Conservation (phyloP, 2,113 vertebrate genomes). For the Eclectus roratus region DNA sequence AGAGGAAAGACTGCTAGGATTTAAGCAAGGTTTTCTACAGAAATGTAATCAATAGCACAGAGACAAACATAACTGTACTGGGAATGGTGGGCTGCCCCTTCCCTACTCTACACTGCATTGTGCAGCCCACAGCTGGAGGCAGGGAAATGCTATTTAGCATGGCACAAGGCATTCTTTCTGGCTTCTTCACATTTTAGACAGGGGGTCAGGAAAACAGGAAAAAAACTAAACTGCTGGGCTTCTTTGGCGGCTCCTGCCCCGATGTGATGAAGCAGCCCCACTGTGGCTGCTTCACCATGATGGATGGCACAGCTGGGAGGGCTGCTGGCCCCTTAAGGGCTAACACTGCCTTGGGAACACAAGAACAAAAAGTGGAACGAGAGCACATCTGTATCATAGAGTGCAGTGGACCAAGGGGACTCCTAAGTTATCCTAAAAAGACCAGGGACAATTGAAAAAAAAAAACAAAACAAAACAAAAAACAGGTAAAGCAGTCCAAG, state of each 20-base stretch:
- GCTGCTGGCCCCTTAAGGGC: not conserved
- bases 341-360: not conserved
- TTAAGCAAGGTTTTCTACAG: not conserved
- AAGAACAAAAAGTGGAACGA: not conserved
- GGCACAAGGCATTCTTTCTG: not conserved
- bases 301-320: not conserved
- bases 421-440: not conserved
- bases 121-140: not conserved
- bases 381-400: accelerated
- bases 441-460: not conserved
- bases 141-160: not conserved
- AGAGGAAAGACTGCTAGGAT: not conserved
- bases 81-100: not conserved
- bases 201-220: not conserved
- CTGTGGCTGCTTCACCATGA: not conserved
- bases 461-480: accelerated
- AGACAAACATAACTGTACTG: not conserved
- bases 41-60: not conserved
- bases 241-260: not conserved
- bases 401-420: not conserved
- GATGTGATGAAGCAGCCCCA: not conserved
- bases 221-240: not conserved
- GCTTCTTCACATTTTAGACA: not conserved
- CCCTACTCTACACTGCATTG: accelerated
- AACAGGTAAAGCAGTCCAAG: accelerated